A percentile compares a stretch with the other conserved stretches of the same genome.
phyloP scores from a whole-genome alignment of 2,113 vertebrate species.

The Pampusana beccarii region DNA sequence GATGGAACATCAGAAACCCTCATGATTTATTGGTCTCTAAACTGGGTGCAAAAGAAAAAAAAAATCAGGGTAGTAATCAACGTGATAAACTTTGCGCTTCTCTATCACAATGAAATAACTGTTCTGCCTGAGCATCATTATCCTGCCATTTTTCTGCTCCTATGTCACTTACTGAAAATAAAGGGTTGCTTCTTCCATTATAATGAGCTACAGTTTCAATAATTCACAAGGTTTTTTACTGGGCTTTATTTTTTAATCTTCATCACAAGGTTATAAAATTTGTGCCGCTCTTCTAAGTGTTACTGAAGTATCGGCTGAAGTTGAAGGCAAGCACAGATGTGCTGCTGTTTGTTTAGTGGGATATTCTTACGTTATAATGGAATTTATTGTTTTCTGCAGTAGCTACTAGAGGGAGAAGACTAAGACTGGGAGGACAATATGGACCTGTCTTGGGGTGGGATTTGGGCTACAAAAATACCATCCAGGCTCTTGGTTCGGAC shows the following conservation, averaged over 20 bases:
- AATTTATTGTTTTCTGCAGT: background rate
- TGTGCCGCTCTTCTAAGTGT: background rate
- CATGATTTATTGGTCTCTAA: background rate
- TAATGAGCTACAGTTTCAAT: constrained; percentile 62
- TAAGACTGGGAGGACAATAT: background rate
- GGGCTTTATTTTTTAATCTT: constrained; percentile 34
- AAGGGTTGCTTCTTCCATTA: constrained; percentile 39
- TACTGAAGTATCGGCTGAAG: background rate
- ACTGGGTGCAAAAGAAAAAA: background rate
- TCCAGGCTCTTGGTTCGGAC: background rate
- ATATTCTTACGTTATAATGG: background rate
- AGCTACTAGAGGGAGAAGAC: background rate
- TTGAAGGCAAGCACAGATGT: background rate
- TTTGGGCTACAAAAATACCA: background rate
- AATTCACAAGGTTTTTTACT: constrained; percentile 53
- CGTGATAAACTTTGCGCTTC: constrained; percentile 21
- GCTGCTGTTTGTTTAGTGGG: background rate
- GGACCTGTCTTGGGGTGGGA: background rate
- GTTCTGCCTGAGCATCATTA: constrained; percentile 52
- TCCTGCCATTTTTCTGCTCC: constrained; percentile 28
- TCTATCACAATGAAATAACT: constrained; percentile 50
- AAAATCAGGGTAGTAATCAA: background rate
- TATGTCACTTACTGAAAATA: constrained; percentile 53
- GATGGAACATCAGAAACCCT: background rate
- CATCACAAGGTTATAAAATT: background rate